A percentile compares a stretch with the other conserved stretches of the same genome.
phyloP scores from a whole-genome alignment of 2,797 vertebrate genomes.

The Lutjanus argentimaculatus region DNA sequence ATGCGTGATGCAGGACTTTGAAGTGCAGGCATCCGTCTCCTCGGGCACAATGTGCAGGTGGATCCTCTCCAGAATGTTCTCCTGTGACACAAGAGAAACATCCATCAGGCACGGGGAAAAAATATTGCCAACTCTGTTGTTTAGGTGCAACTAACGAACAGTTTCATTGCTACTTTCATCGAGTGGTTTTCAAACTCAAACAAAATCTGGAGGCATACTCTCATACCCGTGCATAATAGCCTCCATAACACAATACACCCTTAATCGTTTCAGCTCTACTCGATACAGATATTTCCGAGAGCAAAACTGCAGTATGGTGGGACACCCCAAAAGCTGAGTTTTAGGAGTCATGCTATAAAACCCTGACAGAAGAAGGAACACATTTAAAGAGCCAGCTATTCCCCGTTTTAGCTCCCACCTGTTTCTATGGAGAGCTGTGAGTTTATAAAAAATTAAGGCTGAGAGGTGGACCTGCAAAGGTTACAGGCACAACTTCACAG shows the following conservation, averaged over 20 bases:
- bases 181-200: too few species aligned
- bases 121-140: background rate
- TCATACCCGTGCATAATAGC: too few species aligned
- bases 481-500: constrained; percentile 63
- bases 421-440: constrained; percentile 50
- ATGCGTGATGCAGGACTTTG: constrained; percentile 96
- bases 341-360: constrained; percentile 18
- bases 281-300: constrained; percentile 4
- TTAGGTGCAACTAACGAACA: too few species aligned
- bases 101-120: constrained; percentile 11
- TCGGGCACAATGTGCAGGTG: constrained; percentile 96
- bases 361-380: constrained; percentile 13
- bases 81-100: constrained; percentile 81
- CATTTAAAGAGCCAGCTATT: constrained; percentile 18
- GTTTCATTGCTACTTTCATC: too few species aligned
- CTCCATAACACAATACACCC: too few species aligned
- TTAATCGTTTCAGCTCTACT: background rate
- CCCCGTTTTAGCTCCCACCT: constrained; percentile 27
- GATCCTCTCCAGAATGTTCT: constrained; percentile 96
- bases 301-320: background rate
- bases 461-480: constrained; percentile 52
- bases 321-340: background rate
- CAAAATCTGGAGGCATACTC: too few species aligned
- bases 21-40: constrained; percentile 95
- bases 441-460: constrained; percentile 73